phyloP scores from a whole-genome alignment of 2,113 vertebrate genomes.

The Lophochroa leadbeateri region DNA sequence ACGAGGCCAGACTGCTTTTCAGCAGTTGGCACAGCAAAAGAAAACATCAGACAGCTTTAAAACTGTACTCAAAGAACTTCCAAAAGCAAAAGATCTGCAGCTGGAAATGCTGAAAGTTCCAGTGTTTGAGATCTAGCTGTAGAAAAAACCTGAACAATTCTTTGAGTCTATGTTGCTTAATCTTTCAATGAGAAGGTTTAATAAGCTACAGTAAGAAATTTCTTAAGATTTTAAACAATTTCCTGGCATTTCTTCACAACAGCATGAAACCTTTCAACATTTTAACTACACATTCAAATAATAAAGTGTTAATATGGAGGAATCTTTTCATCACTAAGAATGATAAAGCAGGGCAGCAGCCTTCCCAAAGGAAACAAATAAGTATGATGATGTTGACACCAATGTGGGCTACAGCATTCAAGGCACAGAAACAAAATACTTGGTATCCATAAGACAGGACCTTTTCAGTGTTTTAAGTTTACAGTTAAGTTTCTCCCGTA shows the following conservation, averaged over 20 bases:
- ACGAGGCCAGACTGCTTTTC: not conserved
- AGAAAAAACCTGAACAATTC: not conserved
- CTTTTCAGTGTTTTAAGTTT: not conserved
- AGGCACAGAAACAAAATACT: not conserved
- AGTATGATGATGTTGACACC: not conserved
- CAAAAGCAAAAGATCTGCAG: not conserved
- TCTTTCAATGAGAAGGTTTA: not conserved
- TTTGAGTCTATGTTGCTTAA: not conserved
- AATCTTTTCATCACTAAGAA: not conserved
- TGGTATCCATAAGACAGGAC: not conserved
- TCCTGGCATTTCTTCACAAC: not conserved
- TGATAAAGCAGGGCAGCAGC: rapidly evolving
- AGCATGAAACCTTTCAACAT: not conserved
- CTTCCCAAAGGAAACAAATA: not conserved
- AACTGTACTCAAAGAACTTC: not conserved
- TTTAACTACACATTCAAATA: not conserved
- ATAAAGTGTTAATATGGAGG: not conserved
- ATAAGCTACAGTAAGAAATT: not conserved
- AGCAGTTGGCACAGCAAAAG: not conserved
- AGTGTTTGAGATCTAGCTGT: not conserved
- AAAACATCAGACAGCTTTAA: not conserved
- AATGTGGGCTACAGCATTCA: not conserved
- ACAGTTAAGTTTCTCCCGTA: not conserved
- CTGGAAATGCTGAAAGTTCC: not conserved
- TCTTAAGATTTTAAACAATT: not conserved